phyloP scores from a whole-genome alignment of 2,797 vertebrate species.

The Sebastiscus tertius region DNA sequence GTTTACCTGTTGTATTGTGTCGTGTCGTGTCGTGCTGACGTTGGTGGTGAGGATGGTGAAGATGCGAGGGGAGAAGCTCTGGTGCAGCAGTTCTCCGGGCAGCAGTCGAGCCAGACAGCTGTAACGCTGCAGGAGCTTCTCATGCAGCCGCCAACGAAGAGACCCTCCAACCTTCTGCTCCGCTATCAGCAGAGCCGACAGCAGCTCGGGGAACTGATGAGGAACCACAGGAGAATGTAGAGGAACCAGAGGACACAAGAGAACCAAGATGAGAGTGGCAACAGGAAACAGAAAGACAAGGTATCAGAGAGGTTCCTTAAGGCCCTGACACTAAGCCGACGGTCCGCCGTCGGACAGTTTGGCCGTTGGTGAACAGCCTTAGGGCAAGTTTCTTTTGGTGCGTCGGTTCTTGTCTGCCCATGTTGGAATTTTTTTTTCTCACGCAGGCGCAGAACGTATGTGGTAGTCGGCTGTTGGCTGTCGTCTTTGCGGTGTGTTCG shows the following conservation, averaged over 20 bases:
- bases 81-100: conserved; percentile 94
- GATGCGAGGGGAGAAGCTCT: conserved; percentile 92
- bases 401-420: no score
- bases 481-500: no score
- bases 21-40: conserved; percentile 74
- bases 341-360: fast-evolving
- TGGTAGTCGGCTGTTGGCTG: no score
- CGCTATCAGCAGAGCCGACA: conserved; percentile 89
- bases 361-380: no score
- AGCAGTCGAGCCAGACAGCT: conserved; percentile 91
- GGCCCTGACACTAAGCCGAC: no score
- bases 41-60: conserved; percentile 93
- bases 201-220: conserved; percentile 81
- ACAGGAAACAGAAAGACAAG: background rate
- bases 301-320: no score
- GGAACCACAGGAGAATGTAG: background rate
- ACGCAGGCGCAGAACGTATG: no score
- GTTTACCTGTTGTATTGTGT: background rate
- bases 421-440: no score
- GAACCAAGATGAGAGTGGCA: background rate
- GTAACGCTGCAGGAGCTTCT: conserved; percentile 92
- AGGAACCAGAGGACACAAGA: background rate
- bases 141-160: conserved; percentile 93
- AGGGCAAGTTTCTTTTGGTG: fast-evolving
- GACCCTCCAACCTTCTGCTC: conserved; percentile 92